phyloP scores from a whole-genome alignment of 2,797 vertebrate species.

The Sciurus carolinensis region DNA sequence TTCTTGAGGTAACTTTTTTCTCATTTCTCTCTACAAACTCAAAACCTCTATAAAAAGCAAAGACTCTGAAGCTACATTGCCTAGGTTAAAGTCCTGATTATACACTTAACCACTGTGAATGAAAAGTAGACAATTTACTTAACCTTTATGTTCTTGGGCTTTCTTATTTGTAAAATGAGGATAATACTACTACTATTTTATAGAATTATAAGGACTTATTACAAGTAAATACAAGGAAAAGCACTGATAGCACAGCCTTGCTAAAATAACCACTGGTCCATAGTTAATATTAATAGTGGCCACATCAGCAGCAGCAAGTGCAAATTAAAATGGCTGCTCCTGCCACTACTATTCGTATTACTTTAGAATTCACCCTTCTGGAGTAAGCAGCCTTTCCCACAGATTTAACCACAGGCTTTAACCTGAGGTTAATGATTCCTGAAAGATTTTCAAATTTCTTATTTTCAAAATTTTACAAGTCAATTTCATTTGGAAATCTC shows the following conservation, averaged over 20 bases:
- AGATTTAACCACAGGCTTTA: neutral
- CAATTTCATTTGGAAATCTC: conserved; percentile 38
- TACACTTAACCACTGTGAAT: neutral
- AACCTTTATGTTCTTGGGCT: neutral
- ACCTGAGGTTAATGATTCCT: neutral
- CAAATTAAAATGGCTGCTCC: neutral
- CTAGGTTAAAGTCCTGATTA: neutral
- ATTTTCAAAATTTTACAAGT: conserved; percentile 52
- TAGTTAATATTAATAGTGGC: neutral
- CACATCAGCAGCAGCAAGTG: no score
- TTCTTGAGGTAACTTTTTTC: neutral
- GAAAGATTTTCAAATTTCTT: neutral
- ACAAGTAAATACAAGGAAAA: neutral
- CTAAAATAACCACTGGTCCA: neutral
- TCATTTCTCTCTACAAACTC: conserved; percentile 47
- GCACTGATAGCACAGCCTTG: neutral
- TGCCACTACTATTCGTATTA: neutral
- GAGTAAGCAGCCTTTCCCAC: neutral
- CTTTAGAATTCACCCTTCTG: neutral
- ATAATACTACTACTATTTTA: neutral
- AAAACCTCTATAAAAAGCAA: neutral
- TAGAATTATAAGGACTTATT: neutral
- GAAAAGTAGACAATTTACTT: conserved; percentile 33
- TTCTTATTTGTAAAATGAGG: conserved; percentile 38
- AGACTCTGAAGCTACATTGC: neutral